Base-by-base conservation (phyloP, 2,797 vertebrate species). In the Leptoclinus maculatus region DNA sequence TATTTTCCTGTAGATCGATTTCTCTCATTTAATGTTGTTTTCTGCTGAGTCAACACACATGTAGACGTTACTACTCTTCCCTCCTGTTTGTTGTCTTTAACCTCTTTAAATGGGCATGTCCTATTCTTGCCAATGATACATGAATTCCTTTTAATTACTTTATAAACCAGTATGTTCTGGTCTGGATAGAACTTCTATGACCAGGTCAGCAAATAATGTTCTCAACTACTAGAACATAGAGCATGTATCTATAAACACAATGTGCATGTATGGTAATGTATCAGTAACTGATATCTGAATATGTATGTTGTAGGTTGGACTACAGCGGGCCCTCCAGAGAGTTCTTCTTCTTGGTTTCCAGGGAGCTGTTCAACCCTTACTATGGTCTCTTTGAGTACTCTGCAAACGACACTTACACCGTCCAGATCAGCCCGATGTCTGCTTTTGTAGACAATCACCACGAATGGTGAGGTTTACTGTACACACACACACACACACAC, bases 381-480 rank as follows among this genome's bases (percentile, higher is more conserved):
- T 99, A 99, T 54, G 98, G 98, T 84, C 96, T 99, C 80, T 99
- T 99, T 93, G 98, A 99, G 88, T 98, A 99, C 93, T 98, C 97
- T 39, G 97, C 97, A 89, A 99, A 99, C 0, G 98, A 99, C 90
- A 99, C 98, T 27, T 99, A 99, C 88, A 99, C 98, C 65, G 98
- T 99, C 80, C 98, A 99, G 93, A 99, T 99, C 94, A 99, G 98
- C 93, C 98, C 98, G 62, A 99, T 99, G 98, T 99, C 97, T 63
- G 97, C 98, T 82, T 99, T 98, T 32, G 97, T 99, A 66, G 98
- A 99, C 93, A 99, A 99, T 96, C 98, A 99, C 87, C 98, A 99
- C 13, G 97, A 99, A 86, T 99, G 98, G 98, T 99, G 95, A 96
- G 94, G 25, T 8, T 47, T 1, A 7, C 12, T 6, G 3, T 9